phyloP scores from a whole-genome alignment of 2,113 vertebrate genomes.

The Cyanoliseus patagonus region DNA sequence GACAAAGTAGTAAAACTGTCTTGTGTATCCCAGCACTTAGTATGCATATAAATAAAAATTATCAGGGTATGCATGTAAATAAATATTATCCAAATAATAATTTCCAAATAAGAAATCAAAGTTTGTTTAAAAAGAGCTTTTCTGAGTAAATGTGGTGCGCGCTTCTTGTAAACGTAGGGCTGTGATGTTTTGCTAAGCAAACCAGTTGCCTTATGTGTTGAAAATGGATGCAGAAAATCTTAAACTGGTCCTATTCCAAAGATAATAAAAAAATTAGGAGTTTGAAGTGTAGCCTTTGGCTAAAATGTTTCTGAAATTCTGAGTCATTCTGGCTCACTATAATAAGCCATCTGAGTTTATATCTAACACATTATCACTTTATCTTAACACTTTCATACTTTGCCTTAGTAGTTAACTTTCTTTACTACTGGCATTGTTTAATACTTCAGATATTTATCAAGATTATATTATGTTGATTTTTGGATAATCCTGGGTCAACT shows the following conservation, averaged over 20 bases:
- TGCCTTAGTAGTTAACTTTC: not conserved
- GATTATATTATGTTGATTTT: not conserved
- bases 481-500: not conserved
- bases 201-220: not conserved
- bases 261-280: conserved; percentile 10
- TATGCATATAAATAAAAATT: not conserved
- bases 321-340: conserved; percentile 21
- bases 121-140: not conserved
- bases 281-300: conserved; percentile 43
- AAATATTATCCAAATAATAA: not conserved
- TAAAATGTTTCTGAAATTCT: conserved; percentile 41
- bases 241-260: conserved; percentile 25
- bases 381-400: not conserved
- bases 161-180: not conserved
- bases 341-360: conserved; percentile 14
- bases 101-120: not conserved
- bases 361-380: not conserved
- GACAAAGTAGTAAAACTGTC: not conserved
- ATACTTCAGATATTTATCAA: not conserved
- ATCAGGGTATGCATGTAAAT: not conserved
- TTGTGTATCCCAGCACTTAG: not conserved
- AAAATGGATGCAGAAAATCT: conserved; percentile 33
- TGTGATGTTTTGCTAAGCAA: not conserved
- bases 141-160: fast-evolving
- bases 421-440: not conserved